These are phyloP conservation scores for Eupithecia tripunctaria DNA, from an alignment of 2,888 invertebrate genomes.

Conservation along the genomic window DNA sequence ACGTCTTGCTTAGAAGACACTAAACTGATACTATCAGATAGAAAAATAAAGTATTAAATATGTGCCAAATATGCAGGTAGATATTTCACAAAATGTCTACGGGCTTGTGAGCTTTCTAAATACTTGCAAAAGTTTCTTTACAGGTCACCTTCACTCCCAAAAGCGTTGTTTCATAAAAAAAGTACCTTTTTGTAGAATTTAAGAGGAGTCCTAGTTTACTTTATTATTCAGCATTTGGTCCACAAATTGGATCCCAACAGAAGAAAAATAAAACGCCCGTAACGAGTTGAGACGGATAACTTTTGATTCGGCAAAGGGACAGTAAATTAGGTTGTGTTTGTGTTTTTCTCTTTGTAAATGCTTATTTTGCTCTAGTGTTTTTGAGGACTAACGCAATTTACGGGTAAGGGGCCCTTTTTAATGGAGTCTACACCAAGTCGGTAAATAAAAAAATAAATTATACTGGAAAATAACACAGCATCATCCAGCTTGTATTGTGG, in stretches of 20 bases:
- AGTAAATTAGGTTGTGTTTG: conserved; percentile 34
- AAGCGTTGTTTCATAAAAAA: not conserved
- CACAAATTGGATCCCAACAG: conserved; percentile 30
- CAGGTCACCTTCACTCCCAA: not conserved
- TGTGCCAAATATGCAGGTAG: too few species aligned
- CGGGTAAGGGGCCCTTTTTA: not conserved
- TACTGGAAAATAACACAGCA: too few species aligned
- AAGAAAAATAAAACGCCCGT: conserved; percentile 31
- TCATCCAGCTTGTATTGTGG: too few species aligned
- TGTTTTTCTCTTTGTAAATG: conserved; percentile 25
- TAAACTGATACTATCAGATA: not conserved
- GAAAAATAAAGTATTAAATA: not conserved
- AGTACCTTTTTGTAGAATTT: not conserved
- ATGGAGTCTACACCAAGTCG: not conserved
- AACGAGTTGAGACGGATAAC: conserved; percentile 32
- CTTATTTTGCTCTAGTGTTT: conserved; percentile 10
- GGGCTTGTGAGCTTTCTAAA: not conserved
- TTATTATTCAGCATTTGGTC: conserved; percentile 20
- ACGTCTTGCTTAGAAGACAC: not conserved
- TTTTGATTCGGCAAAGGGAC: conserved; percentile 30
- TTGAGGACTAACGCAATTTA: not conserved
- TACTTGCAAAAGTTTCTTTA: not conserved
- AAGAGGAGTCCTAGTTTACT: conserved; percentile 4
- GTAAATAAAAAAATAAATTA: not conserved
- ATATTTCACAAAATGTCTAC: not conserved